These are phyloP conservation scores for Acleris cristana DNA, from an alignment of 2,888 invertebrate species.

Conservation along the genomic window DNA sequence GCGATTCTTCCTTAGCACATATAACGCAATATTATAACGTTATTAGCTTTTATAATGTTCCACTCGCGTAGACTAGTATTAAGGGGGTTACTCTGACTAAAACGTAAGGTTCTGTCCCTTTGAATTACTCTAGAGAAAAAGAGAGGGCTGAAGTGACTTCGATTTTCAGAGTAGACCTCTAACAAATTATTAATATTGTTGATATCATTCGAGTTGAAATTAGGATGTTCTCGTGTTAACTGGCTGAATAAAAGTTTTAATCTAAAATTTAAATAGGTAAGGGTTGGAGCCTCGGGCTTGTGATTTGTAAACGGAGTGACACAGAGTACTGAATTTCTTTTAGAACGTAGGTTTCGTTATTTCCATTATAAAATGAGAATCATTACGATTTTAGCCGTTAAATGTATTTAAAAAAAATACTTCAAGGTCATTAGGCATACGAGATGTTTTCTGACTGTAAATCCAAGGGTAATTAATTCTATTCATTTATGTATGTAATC, in stretches of 20 bases:
- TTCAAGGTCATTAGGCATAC: not conserved
- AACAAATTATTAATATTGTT: conserved; percentile 51
- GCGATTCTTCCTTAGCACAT: conserved; percentile 49
- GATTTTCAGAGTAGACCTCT: conserved; percentile 20
- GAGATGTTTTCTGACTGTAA: too few species aligned
- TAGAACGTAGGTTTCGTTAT: not conserved
- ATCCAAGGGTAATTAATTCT: too few species aligned
- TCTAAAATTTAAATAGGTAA: conserved; percentile 46
- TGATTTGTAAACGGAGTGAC: conserved; percentile 12
- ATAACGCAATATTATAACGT: conserved; percentile 64
- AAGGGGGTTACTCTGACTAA: too few species aligned
- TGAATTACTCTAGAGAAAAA: too few species aligned
- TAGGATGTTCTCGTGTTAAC: conserved; percentile 48
- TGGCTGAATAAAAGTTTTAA: conserved; percentile 51
- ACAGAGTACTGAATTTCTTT: conserved; percentile 11
- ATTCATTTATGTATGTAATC: too few species aligned
- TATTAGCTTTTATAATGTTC: conserved; percentile 74
- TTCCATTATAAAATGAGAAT: not conserved
- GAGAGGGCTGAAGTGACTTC: too few species aligned
- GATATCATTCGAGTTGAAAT: conserved; percentile 49
- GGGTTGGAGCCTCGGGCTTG: conserved; percentile 5
- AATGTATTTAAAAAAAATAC: too few species aligned
- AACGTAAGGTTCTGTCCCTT: too few species aligned
- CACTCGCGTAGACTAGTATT: conserved; percentile 62
- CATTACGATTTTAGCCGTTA: not conserved